phyloP scores from a whole-genome alignment of 2,797 vertebrate genomes.

The Heterohyrax brucei region DNA sequence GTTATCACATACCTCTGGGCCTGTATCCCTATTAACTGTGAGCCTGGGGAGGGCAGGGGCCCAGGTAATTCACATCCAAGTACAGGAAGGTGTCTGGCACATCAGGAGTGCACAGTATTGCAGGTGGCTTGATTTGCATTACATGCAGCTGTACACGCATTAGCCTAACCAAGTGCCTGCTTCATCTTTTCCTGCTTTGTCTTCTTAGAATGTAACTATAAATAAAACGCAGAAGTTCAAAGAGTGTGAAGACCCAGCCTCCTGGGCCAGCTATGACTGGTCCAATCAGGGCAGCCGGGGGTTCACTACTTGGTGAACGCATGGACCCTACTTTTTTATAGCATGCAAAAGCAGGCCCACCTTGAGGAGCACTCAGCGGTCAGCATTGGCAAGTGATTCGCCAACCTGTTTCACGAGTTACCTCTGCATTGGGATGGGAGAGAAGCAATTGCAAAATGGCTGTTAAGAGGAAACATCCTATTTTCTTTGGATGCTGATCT shows the following conservation, averaged over 20 bases:
- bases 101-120: accelerated
- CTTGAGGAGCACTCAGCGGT: background rate
- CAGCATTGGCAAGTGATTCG: background rate
- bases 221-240: constrained; percentile 69
- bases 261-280: background rate
- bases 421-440: background rate
- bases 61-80: background rate
- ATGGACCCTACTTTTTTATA: accelerated
- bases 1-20: background rate
- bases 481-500: background rate
- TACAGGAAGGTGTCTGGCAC: background rate
- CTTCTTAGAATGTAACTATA: constrained; percentile 44
- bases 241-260: background rate
- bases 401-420: accelerated
- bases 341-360: background rate
- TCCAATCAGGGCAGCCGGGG: accelerated
- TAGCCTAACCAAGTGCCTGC: constrained; percentile 14
- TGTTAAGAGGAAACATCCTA: background rate
- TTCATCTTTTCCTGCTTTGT: background rate
- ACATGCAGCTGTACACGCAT: background rate
- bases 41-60: background rate
- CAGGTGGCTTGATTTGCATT: background rate
- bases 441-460: background rate
- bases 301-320: background rate
- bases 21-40: background rate